Evolutionary conservation across 53 echinoderm and acorn worm genomes (phyloP), one percentile per base, ranked within the genome.

Genomic region (Apostichopus leukothele): DNA sequence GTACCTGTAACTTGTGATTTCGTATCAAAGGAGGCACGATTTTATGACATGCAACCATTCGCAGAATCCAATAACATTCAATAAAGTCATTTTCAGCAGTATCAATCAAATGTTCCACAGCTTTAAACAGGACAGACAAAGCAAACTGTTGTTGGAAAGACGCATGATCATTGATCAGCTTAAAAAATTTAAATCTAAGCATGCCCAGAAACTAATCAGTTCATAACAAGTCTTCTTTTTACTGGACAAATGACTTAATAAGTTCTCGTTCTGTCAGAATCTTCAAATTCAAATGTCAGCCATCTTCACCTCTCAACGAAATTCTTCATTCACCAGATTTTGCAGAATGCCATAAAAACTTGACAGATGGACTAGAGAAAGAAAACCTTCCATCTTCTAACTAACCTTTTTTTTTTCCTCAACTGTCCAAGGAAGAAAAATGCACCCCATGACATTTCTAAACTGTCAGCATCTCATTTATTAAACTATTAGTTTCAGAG

Each of bases 241-340:
- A 13, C 63, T 13, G 16, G 63, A 63, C 63, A 71, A 71, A 68
- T 21, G 20, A n/a, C n/a, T n/a, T 16, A 18, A 18, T 71, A 71
- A 71, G 18, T 71, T 71, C 14, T n/a, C 71, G 0, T n/a, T 13
- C 18, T 19, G 20, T 71, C 71, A 14, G 13, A 19, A 71, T 18
- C 20, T 71, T 19, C 71, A 16, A 71, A 71, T 71, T 16, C 13
- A 71, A 71, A 71, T 71, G 71, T 71, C 71, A 71, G 18, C 71
- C 71, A 16, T 19, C 71, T 71, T 71, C 71, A 71, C n/a, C 71
- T 71, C 20, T 71, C 71, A 57, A 71, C 71, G 39, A 71, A 71
- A 71, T 71, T 71, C 71, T 71, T 19, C 14, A n/a, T 71, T 71
- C 71, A 71, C n/a, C 71, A 18, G 71, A n/a, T 71, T 6, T 4